Evolutionary conservation across 2,797 vertebrate genomes (phyloP).

Genomic region (Helicolenus hilgendorfi): DNA sequence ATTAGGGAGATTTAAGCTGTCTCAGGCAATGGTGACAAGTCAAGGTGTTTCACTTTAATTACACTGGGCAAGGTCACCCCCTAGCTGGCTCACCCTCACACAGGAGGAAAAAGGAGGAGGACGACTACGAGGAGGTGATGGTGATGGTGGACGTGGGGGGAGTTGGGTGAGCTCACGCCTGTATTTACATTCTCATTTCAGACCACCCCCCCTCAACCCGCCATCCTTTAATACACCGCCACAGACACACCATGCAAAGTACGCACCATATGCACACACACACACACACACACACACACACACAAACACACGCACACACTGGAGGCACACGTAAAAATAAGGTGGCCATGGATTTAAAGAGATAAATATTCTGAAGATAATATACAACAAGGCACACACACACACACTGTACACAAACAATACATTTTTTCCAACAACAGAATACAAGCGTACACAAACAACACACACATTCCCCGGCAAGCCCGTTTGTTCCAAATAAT

Average conservation of each 20-base stretch:
- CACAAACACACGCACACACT: neutral
- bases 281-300: no score
- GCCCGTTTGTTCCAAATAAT: constrained; percentile 86
- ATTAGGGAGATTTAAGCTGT: constrained; percentile 94
- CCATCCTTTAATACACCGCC: constrained; percentile 58
- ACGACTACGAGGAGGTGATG: constrained; percentile 44
- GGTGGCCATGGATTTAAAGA: constrained; percentile 48
- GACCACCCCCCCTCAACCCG: neutral
- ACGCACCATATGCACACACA: constrained; percentile 12
- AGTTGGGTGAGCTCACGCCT: constrained; percentile 51
- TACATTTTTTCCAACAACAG: constrained; percentile 29
- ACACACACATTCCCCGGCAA: constrained; percentile 51
- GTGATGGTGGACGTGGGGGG: neutral
- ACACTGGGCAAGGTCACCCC: constrained; percentile 92
- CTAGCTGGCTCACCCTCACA: constrained; percentile 83
- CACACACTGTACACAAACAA: constrained; percentile 48
- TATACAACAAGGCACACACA: constrained; percentile 8
- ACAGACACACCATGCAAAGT: constrained; percentile 39
- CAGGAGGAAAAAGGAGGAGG: constrained; percentile 60
- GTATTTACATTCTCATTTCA: constrained; percentile 85
- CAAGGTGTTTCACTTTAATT: constrained; percentile 95
- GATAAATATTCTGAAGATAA: constrained; percentile 49
- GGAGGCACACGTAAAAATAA: neutral
- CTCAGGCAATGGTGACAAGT: constrained; percentile 92
- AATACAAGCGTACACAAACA: constrained; percentile 55